Conservation (phyloP, 2,113 vertebrate genomes). For the Pomatostomus ruficeps region DNA sequence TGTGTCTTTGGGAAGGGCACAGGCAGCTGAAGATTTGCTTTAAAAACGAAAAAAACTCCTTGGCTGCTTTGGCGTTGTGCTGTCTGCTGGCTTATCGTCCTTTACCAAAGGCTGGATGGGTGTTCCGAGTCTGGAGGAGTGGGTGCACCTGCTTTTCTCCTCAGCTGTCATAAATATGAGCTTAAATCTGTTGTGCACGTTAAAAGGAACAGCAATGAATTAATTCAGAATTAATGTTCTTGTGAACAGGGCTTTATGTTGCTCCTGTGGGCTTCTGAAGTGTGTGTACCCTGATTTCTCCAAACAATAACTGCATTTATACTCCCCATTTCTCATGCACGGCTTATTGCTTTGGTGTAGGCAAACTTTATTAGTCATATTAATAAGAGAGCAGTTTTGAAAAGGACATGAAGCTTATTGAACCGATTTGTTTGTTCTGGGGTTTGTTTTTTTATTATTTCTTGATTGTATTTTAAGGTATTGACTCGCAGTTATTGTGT, state of each 20-base stretch:
- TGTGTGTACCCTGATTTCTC: not conserved
- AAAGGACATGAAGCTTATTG: not conserved
- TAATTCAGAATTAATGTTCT: not conserved
- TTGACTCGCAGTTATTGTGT: not conserved
- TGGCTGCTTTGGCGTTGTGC: not conserved
- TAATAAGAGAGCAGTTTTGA: not conserved
- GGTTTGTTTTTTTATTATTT: not conserved
- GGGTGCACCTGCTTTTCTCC: not conserved
- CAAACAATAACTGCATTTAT: not conserved
- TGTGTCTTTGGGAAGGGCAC: not conserved
- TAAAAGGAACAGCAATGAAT: not conserved
- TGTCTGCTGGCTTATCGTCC: not conserved
- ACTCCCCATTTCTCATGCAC: not conserved
- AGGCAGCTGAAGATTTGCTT: not conserved
- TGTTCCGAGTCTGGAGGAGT: not conserved
- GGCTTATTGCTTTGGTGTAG: not conserved
- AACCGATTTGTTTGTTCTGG: not conserved
- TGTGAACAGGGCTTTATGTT: not conserved
- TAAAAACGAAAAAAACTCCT: not conserved
- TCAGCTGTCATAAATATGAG: not conserved
- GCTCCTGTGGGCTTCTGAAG: not conserved
- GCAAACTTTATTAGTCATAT: not conserved
- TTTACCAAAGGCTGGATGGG: not conserved
- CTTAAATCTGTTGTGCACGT: not conserved
- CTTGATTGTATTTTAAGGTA: not conserved